These are phyloP conservation scores for Chrysolina haemoptera DNA, from an alignment of 2,888 invertebrate genomes.

Conservation along the genomic window DNA sequence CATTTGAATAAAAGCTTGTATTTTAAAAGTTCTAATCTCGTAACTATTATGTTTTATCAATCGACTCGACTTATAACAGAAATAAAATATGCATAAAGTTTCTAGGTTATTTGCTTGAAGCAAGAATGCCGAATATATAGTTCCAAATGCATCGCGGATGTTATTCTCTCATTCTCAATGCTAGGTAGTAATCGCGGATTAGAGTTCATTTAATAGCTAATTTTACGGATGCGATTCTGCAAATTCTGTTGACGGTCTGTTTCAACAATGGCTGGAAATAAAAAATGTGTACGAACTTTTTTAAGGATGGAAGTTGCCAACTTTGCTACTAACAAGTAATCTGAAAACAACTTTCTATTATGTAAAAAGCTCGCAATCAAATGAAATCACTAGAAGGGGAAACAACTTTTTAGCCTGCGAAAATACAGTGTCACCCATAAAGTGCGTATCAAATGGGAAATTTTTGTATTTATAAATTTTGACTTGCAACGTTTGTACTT, in stretches of 20 bases:
- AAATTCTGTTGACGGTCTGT: background rate
- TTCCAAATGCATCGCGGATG: background rate
- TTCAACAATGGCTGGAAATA: background rate
- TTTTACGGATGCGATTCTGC: constrained; percentile 3
- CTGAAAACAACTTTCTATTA: background rate
- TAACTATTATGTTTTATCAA: background rate
- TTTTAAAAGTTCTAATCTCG: no score
- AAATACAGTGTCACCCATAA: no score
- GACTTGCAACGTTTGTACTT: no score
- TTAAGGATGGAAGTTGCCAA: background rate
- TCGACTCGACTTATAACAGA: background rate
- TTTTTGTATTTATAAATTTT: no score
- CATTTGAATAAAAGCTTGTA: no score
- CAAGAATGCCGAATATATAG: background rate
- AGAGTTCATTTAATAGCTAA: background rate
- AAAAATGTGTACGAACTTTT: constrained; percentile 1
- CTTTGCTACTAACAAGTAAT: background rate
- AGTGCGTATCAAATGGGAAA: no score
- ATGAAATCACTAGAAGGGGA: no score
- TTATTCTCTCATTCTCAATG: background rate
- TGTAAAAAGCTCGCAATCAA: no score
- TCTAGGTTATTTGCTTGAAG: background rate
- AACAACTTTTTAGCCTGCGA: no score
- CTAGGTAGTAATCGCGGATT: background rate
- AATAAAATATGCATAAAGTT: background rate